Percentiles rank a stretch among this genome's conserved stretches.
phyloP scores from a whole-genome alignment of 2,888 invertebrate genomes.

The Chrysodeixis includens region DNA sequence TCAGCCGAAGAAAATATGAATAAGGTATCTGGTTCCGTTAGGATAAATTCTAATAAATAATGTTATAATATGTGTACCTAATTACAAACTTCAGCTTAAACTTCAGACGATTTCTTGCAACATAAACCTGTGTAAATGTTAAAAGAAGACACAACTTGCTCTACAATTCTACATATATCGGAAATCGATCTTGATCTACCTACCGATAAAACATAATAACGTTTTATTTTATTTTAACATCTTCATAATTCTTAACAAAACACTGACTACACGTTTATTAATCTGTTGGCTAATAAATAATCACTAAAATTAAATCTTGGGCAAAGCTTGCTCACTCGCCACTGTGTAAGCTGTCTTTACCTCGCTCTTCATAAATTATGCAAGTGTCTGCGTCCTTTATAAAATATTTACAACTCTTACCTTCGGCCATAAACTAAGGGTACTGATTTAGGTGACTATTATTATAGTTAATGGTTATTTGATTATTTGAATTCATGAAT shows the following conservation, averaged over 20 bases:
- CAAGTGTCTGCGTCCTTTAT: slow-evolving; percentile 63
- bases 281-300: slow-evolving; percentile 9
- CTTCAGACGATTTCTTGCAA: too few relatives aligned
- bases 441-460: slow-evolving; percentile 61
- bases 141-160: neutral
- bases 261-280: neutral
- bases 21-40: too few relatives aligned
- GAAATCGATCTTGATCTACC: neutral
- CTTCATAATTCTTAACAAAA: neutral
- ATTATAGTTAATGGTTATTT: slow-evolving; percentile 60
- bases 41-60: too few relatives aligned
- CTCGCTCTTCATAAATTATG: slow-evolving; percentile 60
- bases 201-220: neutral
- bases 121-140: too few relatives aligned
- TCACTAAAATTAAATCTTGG: slow-evolving; percentile 39
- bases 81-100: too few relatives aligned
- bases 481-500: slow-evolving; percentile 54
- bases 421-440: slow-evolving; percentile 69
- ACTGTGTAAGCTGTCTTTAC: slow-evolving; percentile 62
- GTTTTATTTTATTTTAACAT: neutral
- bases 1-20: too few relatives aligned
- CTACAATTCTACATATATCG: too few relatives aligned
- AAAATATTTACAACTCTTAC: slow-evolving; percentile 76
- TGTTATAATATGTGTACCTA: too few relatives aligned
- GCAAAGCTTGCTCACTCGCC: slow-evolving; percentile 43